These are phyloP conservation scores for Pongo pygmaeus DNA, from an alignment of 2,113 vertebrate genomes.

Conservation along the genomic window DNA sequence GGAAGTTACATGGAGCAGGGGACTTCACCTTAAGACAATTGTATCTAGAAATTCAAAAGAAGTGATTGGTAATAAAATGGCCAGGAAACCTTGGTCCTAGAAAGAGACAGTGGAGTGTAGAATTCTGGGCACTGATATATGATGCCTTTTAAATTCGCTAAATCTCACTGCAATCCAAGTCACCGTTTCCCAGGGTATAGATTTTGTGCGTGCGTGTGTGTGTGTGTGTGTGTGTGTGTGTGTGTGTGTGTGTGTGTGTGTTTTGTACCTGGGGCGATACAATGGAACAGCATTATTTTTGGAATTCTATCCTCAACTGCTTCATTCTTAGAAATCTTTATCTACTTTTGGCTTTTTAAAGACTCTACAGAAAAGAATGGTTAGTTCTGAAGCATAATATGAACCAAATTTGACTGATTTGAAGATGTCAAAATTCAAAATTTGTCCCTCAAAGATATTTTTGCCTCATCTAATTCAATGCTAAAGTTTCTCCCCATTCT, in stretches of 20 bases:
- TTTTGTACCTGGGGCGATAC: neutral
- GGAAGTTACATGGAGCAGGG: neutral
- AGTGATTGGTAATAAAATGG: slow-evolving; percentile 37
- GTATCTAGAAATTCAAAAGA: slow-evolving; percentile 44
- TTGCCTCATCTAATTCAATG: slow-evolving; percentile 5
- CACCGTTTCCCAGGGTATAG: neutral
- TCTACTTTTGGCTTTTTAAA: slow-evolving; percentile 51
- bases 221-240: neutral
- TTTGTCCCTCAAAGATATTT: neutral
- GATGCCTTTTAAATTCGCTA: slow-evolving; percentile 2
- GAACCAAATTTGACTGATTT: slow-evolving; percentile 3
- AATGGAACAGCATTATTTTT: neutral
- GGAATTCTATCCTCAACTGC: neutral
- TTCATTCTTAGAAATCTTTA: slow-evolving; percentile 40
- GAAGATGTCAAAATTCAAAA: slow-evolving; percentile 51
- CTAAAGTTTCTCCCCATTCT: neutral
- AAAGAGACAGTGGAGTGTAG: neutral
- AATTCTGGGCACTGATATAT: neutral
- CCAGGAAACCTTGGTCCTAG: neutral
- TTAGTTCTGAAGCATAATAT: slow-evolving; percentile 29
- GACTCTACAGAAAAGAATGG: neutral
- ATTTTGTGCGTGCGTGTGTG: neutral
- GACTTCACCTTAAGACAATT: neutral
- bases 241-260: no score
- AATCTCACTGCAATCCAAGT: neutral